These are phyloP conservation scores for Oryzias woworae DNA, from an alignment of 2,113 vertebrate species.

Conservation along the genomic window DNA sequence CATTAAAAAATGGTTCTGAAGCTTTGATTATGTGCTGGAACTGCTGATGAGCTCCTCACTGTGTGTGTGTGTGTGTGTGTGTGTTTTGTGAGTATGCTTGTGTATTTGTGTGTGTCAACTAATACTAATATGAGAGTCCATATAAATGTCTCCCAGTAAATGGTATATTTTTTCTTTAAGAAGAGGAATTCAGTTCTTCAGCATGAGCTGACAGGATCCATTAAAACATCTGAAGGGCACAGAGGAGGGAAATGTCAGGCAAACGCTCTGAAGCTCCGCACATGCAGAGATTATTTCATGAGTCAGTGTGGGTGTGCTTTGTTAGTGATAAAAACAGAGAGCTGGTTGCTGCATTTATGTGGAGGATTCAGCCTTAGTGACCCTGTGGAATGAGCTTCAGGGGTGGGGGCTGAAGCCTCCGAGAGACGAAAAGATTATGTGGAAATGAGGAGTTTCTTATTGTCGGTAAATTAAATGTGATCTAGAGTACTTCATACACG, in stretches of 20 bases:
- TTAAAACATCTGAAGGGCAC: constrained; percentile 38
- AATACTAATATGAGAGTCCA: too few relatives aligned
- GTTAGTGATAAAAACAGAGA: constrained; percentile 14
- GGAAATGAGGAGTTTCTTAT: constrained; percentile 12
- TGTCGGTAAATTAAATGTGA: too few relatives aligned
- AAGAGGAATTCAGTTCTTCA: not conserved
- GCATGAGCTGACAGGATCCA: not conserved
- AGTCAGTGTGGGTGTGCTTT: constrained; percentile 11
- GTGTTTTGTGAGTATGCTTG: too few relatives aligned
- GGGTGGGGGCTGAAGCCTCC: constrained; percentile 3
- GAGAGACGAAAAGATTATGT: constrained; percentile 13
- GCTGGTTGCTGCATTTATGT: constrained; percentile 15
- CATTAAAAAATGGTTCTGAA: not conserved
- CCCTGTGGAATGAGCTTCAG: constrained; percentile 51
- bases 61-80: too few relatives aligned
- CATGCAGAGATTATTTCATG: constrained; percentile 34
- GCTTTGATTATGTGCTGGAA: not conserved
- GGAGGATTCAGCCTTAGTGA: constrained; percentile 38
- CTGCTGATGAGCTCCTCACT: not conserved
- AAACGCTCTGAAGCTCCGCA: constrained; percentile 24
- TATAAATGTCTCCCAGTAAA: too few relatives aligned
- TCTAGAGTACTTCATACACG: too few relatives aligned
- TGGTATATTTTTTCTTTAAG: not conserved
- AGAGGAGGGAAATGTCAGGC: constrained; percentile 49
- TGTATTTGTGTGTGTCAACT: too few relatives aligned